Percentiles rank a stretch among this genome's conserved stretches.
Evolutionary conservation across 2,888 invertebrate genomes (phyloP).

Genomic region (Phortica okadai): DNA sequence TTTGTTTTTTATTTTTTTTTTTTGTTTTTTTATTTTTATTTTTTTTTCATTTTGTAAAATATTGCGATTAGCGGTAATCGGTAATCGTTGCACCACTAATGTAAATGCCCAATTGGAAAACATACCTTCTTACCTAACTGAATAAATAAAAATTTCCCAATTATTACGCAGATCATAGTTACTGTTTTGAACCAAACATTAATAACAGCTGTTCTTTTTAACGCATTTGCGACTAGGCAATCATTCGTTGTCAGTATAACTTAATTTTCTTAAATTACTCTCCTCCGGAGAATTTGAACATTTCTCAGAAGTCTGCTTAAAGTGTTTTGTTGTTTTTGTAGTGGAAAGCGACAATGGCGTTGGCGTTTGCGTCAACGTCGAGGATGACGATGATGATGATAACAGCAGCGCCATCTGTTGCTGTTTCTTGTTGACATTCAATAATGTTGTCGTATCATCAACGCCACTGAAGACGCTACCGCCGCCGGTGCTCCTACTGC

Average conservation of each 20-base stretch:
- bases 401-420: too few relatives aligned
- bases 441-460: too few relatives aligned
- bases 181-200: conserved; percentile 7
- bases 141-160: conserved; percentile 14
- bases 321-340: background rate
- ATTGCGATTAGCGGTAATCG: background rate
- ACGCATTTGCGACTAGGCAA: conserved; percentile 2
- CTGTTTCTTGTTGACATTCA: too few relatives aligned
- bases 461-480: background rate
- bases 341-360: background rate
- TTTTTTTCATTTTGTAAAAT: background rate
- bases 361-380: background rate
- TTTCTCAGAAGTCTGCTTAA: conserved; percentile 18
- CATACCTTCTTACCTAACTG: background rate
- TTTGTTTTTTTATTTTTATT: background rate
- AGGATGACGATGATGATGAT: background rate
- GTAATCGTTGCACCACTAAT: conserved; percentile 4
- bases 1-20: background rate
- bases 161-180: conserved; percentile 1
- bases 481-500: background rate
- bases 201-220: conserved; percentile 5
- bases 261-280: conserved; percentile 18
- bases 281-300: conserved; percentile 12
- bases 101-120: conserved; percentile 22
- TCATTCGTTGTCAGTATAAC: conserved; percentile 12